Evolutionary conservation across 2,113 vertebrate species (phyloP), one percentile per base, ranked within the genome.

Genomic region (Periophthalmodon schlosseri): DNA sequence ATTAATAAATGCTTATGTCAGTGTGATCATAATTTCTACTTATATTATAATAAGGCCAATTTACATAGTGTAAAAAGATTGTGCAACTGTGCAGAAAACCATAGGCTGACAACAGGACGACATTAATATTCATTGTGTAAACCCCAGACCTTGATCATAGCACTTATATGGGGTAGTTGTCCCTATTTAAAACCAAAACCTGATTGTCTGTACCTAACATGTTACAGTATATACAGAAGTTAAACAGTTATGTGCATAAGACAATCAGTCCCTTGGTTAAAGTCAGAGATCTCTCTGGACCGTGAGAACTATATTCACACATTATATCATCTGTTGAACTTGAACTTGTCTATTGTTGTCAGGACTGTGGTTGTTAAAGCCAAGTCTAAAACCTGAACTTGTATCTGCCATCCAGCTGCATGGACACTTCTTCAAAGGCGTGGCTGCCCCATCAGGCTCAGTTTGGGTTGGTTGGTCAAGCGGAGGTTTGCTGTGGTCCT

Each of bases 391-490:
- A 68, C 69, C 66, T n/a, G 15, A 39, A 75, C 79, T 75, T 90
- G 74, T 90, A 73, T 89, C 74, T 89, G 78, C 86, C 80, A 77
- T 79, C 73, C 89, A 91, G 90, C 90, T 90, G 88, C 85, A 91
- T 91, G 90, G 90, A 91, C 88, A 88, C 88, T 81, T 85, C 90
- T 46, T 89, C 90, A 88, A 91, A 91, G 87, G 72, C 90, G 88
- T 90, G 90, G 90, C 90, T 91, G 83, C 88, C 87, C 58, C 90
- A 91, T 91, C 90, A 91, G 84, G 79, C 84, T 90, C 90, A 91
- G 88, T 91, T 91, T 90, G 90, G 88, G 82, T 90, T 91, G 88
- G 90, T 86, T 81, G 90, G 88, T 89, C 90, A 91, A 88, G 90
- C 82, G 86, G 90, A 91, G 86, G 90, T 88, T 82, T 89, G 90